phyloP scores from a whole-genome alignment of 2,113 vertebrate species.

The Terrapene triunguis region DNA sequence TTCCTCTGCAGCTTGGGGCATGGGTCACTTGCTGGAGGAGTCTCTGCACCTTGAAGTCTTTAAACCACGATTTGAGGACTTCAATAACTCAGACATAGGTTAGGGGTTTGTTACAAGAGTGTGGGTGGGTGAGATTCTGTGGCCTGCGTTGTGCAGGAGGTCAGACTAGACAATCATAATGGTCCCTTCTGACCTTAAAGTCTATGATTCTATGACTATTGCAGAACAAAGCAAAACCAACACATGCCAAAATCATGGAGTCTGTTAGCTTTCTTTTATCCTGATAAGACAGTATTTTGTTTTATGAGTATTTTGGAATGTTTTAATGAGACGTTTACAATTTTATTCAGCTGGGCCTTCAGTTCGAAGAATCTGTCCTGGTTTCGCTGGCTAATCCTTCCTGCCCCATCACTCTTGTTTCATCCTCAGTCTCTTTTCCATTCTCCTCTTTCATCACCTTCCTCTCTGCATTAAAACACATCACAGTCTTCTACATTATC shows the following conservation, averaged over 20 bases:
- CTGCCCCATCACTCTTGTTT: not conserved
- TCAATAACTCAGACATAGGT: too few relatives aligned
- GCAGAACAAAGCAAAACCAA: not conserved
- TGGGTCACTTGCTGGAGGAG: too few relatives aligned
- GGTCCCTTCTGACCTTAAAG: too few relatives aligned
- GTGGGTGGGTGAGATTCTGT: too few relatives aligned
- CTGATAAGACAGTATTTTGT: not conserved
- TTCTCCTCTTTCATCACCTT: not conserved
- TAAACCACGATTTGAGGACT: too few relatives aligned
- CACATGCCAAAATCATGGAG: not conserved
- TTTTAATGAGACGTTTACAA: not conserved
- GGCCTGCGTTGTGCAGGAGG: too few relatives aligned
- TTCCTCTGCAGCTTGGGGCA: too few relatives aligned
- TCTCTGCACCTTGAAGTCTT: too few relatives aligned
- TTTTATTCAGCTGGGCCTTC: not conserved
- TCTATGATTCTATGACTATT: not conserved
- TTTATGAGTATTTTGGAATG: not conserved
- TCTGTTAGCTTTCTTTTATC: not conserved
- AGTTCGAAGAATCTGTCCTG: conserved; percentile 1
- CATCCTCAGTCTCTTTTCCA: not conserved
- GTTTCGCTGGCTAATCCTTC: not conserved
- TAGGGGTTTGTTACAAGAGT: too few relatives aligned
- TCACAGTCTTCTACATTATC: not conserved
- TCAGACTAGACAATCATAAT: too few relatives aligned
- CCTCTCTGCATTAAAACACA: not conserved